Percentiles rank a stretch among this genome's conserved stretches.
Evolutionary conservation across 30 jellyfish, hydroid and myxozoan species (phyloP).

Genomic region (Chrysaora quinquecirrha): DNA sequence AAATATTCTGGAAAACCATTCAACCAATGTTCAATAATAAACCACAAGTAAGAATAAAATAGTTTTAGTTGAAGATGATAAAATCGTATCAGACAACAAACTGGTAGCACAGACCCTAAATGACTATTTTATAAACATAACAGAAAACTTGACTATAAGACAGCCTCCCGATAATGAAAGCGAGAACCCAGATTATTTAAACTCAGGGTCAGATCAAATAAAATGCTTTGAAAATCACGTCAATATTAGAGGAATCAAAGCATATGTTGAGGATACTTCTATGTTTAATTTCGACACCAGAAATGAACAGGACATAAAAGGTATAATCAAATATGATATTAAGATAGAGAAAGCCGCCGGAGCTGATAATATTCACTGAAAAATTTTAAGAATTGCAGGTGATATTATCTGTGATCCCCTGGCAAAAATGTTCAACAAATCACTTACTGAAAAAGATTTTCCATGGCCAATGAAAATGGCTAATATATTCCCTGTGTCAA

Average conservation of each 20-base stretch:
- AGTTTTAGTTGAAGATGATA: neutral
- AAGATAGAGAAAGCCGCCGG: neutral
- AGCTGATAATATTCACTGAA: neutral
- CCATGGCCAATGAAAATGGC: neutral
- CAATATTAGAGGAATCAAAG: neutral
- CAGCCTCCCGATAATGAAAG: neutral
- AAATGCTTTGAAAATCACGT: neutral
- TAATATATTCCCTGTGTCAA: neutral
- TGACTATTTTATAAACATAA: too few species aligned
- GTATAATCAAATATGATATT: too few species aligned
- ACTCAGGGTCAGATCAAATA: neutral
- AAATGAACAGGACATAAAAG: neutral
- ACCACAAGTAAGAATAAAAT: too few species aligned
- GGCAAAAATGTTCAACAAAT: neutral
- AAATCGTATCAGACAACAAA: neutral
- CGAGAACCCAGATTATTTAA: neutral
- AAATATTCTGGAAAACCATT: constrained; percentile 24
- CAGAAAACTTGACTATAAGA: neutral
- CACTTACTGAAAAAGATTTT: neutral
- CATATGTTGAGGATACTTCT: neutral
- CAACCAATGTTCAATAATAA: neutral
- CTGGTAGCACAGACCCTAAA: neutral
- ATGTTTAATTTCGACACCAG: too few species aligned
- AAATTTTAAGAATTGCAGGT: neutral
- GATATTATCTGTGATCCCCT: neutral